These are phyloP conservation scores for Acanthaster planci DNA, from an alignment of 35 echinoderm and acorn worm genomes.

Conservation along the genomic window DNA sequence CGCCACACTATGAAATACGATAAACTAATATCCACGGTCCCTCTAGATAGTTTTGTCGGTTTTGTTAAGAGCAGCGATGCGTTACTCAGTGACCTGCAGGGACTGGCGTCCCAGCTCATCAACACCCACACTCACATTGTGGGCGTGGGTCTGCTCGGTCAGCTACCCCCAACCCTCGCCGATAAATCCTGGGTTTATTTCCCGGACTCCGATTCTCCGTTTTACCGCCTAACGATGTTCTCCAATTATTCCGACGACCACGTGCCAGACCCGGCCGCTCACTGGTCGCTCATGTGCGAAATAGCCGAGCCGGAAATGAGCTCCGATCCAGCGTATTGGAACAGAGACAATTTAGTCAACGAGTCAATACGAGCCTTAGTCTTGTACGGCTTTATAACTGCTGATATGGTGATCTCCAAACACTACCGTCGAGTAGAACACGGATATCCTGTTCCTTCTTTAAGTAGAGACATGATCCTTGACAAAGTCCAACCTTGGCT, in stretches of 20 bases:
- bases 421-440: conserved; percentile 46
- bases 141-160: conserved; percentile 31
- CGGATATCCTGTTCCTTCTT: conserved; percentile 46
- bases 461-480: conserved; percentile 17
- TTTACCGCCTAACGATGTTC: conserved; percentile 48
- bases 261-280: conserved; percentile 21
- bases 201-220: conserved; percentile 56
- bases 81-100: not conserved
- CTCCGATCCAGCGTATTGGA: not conserved
- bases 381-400: conserved; percentile 22
- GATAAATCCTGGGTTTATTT: conserved; percentile 59
- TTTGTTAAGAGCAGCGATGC: not conserved
- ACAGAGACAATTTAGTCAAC: not conserved
- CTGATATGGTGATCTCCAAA: conserved; percentile 33
- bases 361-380: not conserved
- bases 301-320: conserved; percentile 17
- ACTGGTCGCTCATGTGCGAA: conserved; percentile 58
- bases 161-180: conserved; percentile 9
- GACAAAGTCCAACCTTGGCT: conserved; percentile 44
- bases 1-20: not conserved
- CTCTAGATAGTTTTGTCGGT: not conserved
- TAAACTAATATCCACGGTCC: not conserved
- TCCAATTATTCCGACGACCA: conserved; percentile 57
- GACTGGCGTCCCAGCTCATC: conserved; percentile 19
- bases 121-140: conserved; percentile 47